phyloP scores from a whole-genome alignment of 1,140 invertebrate genomes.

The Oncopeltus fasciatus region DNA sequence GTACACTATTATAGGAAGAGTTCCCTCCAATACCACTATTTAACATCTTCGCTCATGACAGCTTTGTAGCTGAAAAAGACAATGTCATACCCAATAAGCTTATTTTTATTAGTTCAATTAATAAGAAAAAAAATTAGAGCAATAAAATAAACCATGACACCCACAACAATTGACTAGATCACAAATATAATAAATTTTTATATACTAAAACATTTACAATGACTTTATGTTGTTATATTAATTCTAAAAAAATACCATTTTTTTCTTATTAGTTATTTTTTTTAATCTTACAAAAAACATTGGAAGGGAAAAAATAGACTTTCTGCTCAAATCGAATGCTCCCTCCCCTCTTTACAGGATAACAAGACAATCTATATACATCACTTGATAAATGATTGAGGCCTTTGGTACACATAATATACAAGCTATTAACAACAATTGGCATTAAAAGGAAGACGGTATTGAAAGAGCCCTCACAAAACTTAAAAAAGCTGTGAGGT shows the following conservation, averaged over 20 bases:
- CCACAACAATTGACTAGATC: conserved; percentile 4
- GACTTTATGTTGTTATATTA: background rate
- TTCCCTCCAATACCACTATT: too few relatives aligned
- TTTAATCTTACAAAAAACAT: too few relatives aligned
- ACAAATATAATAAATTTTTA: background rate
- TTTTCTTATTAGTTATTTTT: too few relatives aligned
- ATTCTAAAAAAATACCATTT: conserved; percentile 6
- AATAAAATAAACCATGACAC: background rate
- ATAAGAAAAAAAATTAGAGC: too few relatives aligned
- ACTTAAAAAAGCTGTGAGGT: too few relatives aligned
- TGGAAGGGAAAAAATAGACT: background rate
- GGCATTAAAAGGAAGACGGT: conserved; percentile 3
- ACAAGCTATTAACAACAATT: background rate
- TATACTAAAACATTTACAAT: background rate
- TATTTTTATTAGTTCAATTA: too few relatives aligned
- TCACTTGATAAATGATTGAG: background rate
- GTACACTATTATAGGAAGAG: too few relatives aligned
- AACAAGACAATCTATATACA: background rate
- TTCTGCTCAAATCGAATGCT: background rate
- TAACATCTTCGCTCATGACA: too few relatives aligned
- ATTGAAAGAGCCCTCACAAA: background rate
- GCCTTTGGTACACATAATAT: background rate
- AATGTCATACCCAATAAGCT: too few relatives aligned
- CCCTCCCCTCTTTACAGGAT: background rate
- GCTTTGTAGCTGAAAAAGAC: too few relatives aligned